Percentiles rank a stretch among this genome's conserved stretches.
Evolutionary conservation across 2,113 vertebrate genomes (phyloP).

Genomic region (Notiomystis cincta): DNA sequence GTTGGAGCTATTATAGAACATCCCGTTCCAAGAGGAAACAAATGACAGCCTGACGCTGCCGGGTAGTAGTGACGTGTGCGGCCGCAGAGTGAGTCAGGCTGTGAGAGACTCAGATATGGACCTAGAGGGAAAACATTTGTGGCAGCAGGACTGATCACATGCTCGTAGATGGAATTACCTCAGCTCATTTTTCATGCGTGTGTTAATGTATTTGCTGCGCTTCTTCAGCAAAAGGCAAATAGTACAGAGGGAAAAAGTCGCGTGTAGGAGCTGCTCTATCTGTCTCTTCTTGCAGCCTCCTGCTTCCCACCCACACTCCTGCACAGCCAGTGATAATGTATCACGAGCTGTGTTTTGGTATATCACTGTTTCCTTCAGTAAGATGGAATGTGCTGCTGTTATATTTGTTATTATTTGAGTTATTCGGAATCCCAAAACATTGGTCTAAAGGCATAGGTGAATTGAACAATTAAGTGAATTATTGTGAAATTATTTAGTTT

Average conservation of each 20-base stretch:
- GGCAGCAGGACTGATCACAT: slow-evolving; percentile 4
- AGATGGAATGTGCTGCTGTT: background rate
- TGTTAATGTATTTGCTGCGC: slow-evolving; percentile 9
- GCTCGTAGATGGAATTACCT: slow-evolving; percentile 58
- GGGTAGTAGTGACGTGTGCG: background rate
- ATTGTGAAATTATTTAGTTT: background rate
- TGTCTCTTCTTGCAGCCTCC: slow-evolving; percentile 38
- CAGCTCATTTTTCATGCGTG: slow-evolving; percentile 50
- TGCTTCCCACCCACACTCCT: slow-evolving; percentile 41
- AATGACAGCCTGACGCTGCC: slow-evolving; percentile 21
- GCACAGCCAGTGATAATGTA: background rate
- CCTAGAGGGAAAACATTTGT: slow-evolving; percentile 54
- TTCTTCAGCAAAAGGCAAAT: slow-evolving; percentile 29
- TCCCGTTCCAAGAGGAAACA: slow-evolving; percentile 52
- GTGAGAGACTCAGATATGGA: slow-evolving; percentile 18
- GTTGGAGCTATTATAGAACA: slow-evolving; percentile 51
- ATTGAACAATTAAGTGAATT: background rate
- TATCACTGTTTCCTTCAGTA: background rate
- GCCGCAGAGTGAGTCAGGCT: slow-evolving; percentile 50
- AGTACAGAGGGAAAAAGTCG: background rate
- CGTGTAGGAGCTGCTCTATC: background rate
- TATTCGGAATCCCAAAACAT: background rate
- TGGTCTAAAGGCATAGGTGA: background rate
- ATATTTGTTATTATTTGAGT: background rate
- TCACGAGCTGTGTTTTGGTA: background rate